These are phyloP conservation scores for Paratilapia polleni DNA, from an alignment of 2,113 vertebrate genomes.

Conservation along the genomic window DNA sequence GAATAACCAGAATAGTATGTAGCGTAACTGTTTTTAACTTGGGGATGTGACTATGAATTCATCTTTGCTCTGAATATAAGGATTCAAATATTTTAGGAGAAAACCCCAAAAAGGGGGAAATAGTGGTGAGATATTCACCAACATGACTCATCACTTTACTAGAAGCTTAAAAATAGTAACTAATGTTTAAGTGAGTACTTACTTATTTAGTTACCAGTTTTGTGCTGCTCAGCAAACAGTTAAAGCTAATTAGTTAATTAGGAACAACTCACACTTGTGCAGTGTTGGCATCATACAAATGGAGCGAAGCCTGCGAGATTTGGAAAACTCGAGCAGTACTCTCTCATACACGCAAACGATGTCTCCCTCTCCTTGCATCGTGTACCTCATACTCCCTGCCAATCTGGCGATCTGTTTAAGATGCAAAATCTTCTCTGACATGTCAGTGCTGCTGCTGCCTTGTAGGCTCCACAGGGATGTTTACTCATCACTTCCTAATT, in stretches of 20 bases:
- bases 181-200: background rate
- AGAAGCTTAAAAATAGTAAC: background rate
- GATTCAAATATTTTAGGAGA: background rate
- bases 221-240: background rate
- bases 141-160: background rate
- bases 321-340: too few species aligned
- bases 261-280: too few species aligned
- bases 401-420: background rate
- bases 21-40: background rate
- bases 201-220: background rate
- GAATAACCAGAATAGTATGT: background rate
- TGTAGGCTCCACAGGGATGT: background rate
- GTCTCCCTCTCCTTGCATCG: background rate
- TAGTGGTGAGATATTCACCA: too few species aligned
- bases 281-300: background rate
- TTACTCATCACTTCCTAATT: background rate
- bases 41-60: background rate
- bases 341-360: too few species aligned
- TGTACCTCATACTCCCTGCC: background rate
- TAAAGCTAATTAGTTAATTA: background rate
- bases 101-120: too few species aligned
- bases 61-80: background rate
- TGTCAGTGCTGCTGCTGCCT: background rate
- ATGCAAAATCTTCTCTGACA: background rate
- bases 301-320: background rate